Evolutionary conservation across 2,797 vertebrate genomes (phyloP), one percentile per base, ranked within the genome.

Genomic region (Sebastes jordani): DNA sequence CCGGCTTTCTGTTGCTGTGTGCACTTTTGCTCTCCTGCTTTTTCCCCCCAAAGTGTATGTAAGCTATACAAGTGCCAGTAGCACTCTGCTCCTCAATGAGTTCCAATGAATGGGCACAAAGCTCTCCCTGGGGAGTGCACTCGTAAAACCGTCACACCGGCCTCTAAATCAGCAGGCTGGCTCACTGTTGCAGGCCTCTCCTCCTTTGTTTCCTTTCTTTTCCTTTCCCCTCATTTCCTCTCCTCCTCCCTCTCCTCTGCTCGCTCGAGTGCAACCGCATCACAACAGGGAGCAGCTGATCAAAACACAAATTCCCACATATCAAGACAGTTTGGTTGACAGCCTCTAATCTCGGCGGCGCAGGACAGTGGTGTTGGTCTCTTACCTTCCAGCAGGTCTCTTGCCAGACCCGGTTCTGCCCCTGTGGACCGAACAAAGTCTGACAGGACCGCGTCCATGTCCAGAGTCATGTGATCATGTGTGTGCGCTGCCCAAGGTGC

Each of bases 361-460:
- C 29, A 42, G 62, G 56, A 36, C 71, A 46, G 30, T 18, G 38
- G 30, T 18, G n/a, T 58, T 1, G 6, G 49, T 18, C 6, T 66
- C 96, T 96, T 97, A 99, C 99, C 99, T 97, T 99, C 98, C 86
- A 99, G 97, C 96, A 99, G 97, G 96, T 99, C 99, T 96, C 99
- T 97, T 93, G 99, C 99, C 98, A 99, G 97, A 98, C 99, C 98
- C 59, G 99, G 99, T 97, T 99, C 99, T 91, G 99, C 99, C 97
- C 98, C 99, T 0, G 99, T 99, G 96, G 99, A 99, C 96, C 97
- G 97, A 98, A 99, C 98, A 96, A 99, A 99, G 97, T 99, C 98
- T 97, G 99, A 99, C 97, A 99, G 98, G 97, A 99, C 99, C 92
- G 98, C 97, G 73, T 99, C 99, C 99, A 99, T 99, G 96, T 99